phyloP scores from a whole-genome alignment of 1,140 invertebrate genomes.

The Physella acuta region DNA sequence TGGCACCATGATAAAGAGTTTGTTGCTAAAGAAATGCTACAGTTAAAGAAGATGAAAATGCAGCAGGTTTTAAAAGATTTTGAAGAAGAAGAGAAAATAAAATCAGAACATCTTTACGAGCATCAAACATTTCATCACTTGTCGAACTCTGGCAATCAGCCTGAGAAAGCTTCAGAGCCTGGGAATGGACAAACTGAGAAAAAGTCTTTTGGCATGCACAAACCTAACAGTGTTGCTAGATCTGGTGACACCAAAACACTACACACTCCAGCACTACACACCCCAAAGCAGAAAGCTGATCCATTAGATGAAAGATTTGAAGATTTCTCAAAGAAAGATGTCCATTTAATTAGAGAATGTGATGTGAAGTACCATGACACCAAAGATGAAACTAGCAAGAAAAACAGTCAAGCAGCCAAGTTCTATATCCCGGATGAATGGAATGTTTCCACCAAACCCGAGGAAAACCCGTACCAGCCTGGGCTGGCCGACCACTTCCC shows the following conservation, averaged over 20 bases:
- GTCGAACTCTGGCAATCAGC: constrained; percentile 30
- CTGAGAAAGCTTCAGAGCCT: constrained; percentile 2
- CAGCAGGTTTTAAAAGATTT: constrained; percentile 49
- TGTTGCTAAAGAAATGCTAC: constrained; percentile 51
- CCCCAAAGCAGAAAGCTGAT: too few relatives aligned
- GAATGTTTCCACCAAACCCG: constrained; percentile 50
- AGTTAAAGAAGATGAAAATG: constrained; percentile 54
- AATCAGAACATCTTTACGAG: constrained; percentile 44
- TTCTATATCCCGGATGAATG: constrained; percentile 29
- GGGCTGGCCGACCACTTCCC: constrained; percentile 54
- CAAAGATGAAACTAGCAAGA: not conserved
- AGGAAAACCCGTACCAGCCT: constrained; percentile 42
- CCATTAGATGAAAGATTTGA: too few relatives aligned
- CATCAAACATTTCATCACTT: constrained; percentile 49
- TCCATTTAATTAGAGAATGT: too few relatives aligned
- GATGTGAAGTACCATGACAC: too few relatives aligned
- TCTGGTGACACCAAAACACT: too few relatives aligned
- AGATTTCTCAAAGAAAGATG: constrained; percentile 4
- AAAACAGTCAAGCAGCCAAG: not conserved
- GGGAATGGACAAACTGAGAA: not conserved
- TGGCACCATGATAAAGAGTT: constrained; percentile 58
- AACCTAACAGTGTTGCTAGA: constrained; percentile 34
- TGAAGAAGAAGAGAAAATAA: constrained; percentile 46
- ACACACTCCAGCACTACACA: too few relatives aligned
- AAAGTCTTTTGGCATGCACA: constrained; percentile 22